Base-by-base conservation (phyloP, 23 tunicate genomes). In the Diplosoma virens region DNA sequence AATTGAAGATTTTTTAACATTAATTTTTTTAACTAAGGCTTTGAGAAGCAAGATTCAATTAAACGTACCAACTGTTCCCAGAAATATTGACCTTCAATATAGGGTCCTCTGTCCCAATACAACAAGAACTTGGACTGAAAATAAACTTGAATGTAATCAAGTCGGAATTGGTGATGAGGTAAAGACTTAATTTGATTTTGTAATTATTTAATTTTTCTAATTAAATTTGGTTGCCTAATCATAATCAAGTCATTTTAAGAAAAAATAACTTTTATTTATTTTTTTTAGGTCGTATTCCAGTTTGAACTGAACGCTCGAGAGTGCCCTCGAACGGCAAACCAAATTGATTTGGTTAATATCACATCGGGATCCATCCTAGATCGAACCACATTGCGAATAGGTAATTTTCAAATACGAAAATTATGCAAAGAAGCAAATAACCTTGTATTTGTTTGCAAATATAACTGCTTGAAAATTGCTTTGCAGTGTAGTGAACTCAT, bases 251-350 rank as follows among this genome's bases (percentile, higher is more conserved):
- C n/a, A n/a, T n/a, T n/a, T n/a, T n/a, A n/a, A n/a, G n/a, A n/a
- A n/a, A n/a, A n/a, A n/a, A n/a, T n/a, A n/a, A n/a, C n/a, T n/a
- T n/a, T n/a, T n/a, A n/a, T n/a, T n/a, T n/a, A n/a, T n/a, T n/a
- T n/a, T n/a, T n/a, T n/a, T n/a, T n/a, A 87, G 93, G 86, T 75
- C 1, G 30, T 31, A 0, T 87, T 87, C 52, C 80, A 87, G 37
- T 87, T 87, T 47, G 34, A 45, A 17, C 50, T 87, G 26, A 80
- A 71, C 18, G 93, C 93, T 22, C 69, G 31, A 9, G 37, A 30
- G 9, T 87, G 93, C 66, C 93, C 86, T 25, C 16, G 54, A 36
- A 36, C 48, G 18, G 45, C 81, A 9, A 23, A 58, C 16, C 67
- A 53, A 27, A 41, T 32, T 22, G 93, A 87, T 35, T 21, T 67